Evolutionary conservation across 2,888 invertebrate species (phyloP), one percentile per base, ranked within the genome.

Genomic region (Lamproptera curius): DNA sequence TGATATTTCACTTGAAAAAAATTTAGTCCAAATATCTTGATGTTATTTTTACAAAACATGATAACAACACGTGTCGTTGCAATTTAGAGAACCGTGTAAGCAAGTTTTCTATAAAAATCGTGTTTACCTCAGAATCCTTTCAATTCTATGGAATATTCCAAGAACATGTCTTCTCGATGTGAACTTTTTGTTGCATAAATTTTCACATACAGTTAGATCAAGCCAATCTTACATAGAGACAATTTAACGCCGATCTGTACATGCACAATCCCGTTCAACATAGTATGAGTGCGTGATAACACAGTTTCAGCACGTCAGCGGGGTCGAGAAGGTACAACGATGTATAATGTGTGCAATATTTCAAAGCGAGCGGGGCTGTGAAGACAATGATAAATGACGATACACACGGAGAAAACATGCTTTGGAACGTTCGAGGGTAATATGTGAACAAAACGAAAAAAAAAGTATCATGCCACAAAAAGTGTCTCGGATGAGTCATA

Each of bases 351-450:
- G 72, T 71, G 57, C 54, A 57, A 16, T 42, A 31, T 34, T 61
- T 61, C 44, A 57, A 78, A 79, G 76, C 77, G 65, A 77, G 73
- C 70, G 69, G 70, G 70, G 70, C 73, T 15, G 16, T 23, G 15
- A 77, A 45, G 67, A 67, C 67, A 69, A 57, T 63, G 62, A 11
- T 31, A 31, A 31, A 31, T n/a, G 13, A 31, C n/a, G 13, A 54
- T 57, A 65, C 59, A 66, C 70, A 71, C 60, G 56, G 72, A 78
- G 77, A 78, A 79, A 76, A 81, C 82, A 83, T 84, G 83, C 85
- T 72, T 72, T 61, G 63, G 66, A 65, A 62, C 48, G 53, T 53
- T 51, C 37, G 41, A 56, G 57, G 64, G 59, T 9, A n/a, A 31
- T 31, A 11, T 31, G 50, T 52, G 26, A 47, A 39, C 13, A 26